Conservation (phyloP, 2,888 invertebrate species). For the Ceratothoa steindachneri region DNA sequence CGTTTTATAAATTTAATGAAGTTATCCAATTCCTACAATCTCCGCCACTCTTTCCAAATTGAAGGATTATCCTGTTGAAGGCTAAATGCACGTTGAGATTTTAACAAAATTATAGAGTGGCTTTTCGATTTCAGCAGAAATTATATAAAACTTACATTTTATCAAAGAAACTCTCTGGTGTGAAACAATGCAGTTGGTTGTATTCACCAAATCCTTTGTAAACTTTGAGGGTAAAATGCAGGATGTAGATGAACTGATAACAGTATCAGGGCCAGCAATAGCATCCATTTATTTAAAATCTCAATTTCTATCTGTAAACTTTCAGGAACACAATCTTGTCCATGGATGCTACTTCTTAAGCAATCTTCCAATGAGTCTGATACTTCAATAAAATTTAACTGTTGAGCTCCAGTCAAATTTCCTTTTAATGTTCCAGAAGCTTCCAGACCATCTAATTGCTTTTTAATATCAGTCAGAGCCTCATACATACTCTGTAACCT, state of each 20-base stretch:
- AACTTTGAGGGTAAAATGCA: constrained; percentile 85
- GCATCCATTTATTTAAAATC: constrained; percentile 54
- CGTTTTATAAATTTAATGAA: too few species aligned
- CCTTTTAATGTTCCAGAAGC: constrained; percentile 71
- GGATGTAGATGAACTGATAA: constrained; percentile 89
- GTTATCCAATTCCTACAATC: too few species aligned
- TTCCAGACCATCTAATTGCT: constrained; percentile 69
- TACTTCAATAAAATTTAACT: constrained; percentile 69
- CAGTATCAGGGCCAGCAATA: constrained; percentile 64
- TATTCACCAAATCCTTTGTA: constrained; percentile 72
- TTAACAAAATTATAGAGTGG: too few species aligned
- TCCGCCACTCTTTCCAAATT: too few species aligned
- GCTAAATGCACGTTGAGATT: too few species aligned
- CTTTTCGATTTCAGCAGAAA: too few species aligned
- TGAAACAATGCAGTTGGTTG: constrained; percentile 69
- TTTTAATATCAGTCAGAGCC: constrained; percentile 69
- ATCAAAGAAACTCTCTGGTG: too few species aligned
- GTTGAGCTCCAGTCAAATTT: constrained; percentile 65
- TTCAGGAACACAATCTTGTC: constrained; percentile 94
- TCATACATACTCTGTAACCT: constrained; percentile 80
- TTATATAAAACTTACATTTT: too few species aligned
- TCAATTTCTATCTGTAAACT: constrained; percentile 75
- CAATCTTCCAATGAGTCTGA: constrained; percentile 66
- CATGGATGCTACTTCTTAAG: constrained; percentile 70
- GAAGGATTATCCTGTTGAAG: too few species aligned